Percentiles rank a stretch among this genome's conserved stretches.
Evolutionary conservation across 2,113 vertebrate genomes (phyloP).

Genomic region (Struthidea cinerea): DNA sequence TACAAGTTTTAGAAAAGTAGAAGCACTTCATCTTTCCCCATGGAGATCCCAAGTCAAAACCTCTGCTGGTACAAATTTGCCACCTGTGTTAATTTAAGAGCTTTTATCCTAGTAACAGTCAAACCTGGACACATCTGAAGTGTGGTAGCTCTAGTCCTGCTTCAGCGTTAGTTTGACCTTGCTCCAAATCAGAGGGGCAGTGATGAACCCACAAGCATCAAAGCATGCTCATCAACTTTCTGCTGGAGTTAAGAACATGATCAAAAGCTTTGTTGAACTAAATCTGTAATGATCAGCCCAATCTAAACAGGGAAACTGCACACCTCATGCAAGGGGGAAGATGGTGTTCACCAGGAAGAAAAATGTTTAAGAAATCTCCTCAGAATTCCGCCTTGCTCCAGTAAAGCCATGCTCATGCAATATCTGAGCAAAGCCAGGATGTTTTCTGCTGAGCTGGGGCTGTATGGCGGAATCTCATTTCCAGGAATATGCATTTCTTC

Average conservation of each 20-base stretch:
- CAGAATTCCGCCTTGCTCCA: background rate
- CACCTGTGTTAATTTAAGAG: background rate
- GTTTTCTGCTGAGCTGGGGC: background rate
- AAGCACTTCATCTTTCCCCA: background rate
- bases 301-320: background rate
- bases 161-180: background rate
- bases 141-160: background rate
- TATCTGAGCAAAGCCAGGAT: background rate
- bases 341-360: background rate
- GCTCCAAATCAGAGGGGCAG: background rate
- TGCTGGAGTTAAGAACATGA: background rate
- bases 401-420: background rate
- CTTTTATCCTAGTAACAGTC: background rate
- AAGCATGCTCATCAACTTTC: background rate
- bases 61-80: background rate
- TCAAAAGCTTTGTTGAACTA: background rate
- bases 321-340: background rate
- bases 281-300: background rate
- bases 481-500: background rate
- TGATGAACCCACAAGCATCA: background rate
- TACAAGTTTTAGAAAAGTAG: background rate
- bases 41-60: background rate
- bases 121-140: background rate
- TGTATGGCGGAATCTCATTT: background rate
- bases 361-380: background rate